A percentile compares a stretch with the other conserved stretches of the same genome.
These are phyloP conservation scores for Gymnoscopelus microlampas DNA, from an alignment of 2,797 vertebrate species.

Conservation along the genomic window DNA sequence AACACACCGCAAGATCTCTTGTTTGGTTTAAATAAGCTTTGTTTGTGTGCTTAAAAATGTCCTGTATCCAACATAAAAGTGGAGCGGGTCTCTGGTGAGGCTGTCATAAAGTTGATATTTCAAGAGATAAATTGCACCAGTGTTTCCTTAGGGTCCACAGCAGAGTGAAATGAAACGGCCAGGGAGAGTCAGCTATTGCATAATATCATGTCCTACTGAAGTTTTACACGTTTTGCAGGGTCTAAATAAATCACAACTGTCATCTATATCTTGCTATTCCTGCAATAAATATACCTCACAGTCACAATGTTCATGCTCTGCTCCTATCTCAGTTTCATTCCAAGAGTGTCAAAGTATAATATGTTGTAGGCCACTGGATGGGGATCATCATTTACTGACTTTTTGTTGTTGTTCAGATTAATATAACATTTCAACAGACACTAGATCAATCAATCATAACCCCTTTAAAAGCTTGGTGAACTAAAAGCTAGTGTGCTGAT, in stretches of 20 bases:
- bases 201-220: constrained; percentile 66
- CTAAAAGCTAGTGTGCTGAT: too few species aligned
- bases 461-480: too few species aligned
- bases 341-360: constrained; percentile 41
- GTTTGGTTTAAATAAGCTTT: constrained; percentile 56
- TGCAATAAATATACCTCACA: constrained; percentile 57
- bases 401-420: too few species aligned
- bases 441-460: too few species aligned
- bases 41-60: constrained; percentile 57
- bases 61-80: constrained; percentile 46
- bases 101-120: constrained; percentile 75
- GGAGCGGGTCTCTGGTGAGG: constrained; percentile 56
- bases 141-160: constrained; percentile 65
- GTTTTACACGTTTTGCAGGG: constrained; percentile 58
- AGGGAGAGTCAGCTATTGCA: constrained; percentile 66
- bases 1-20: constrained; percentile 41
- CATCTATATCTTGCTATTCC: constrained; percentile 50
- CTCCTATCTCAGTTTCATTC: constrained; percentile 25
- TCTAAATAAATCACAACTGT: constrained; percentile 69
- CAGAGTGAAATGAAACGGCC: constrained; percentile 69
- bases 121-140: constrained; percentile 71
- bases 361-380: constrained; percentile 30
- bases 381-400: constrained; percentile 26
- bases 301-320: constrained; percentile 44
- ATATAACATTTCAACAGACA: too few species aligned